Evolutionary conservation across 2,888 invertebrate genomes (phyloP), one percentile per base, ranked within the genome.

Genomic region (Drosophila nr. medialis): DNA sequence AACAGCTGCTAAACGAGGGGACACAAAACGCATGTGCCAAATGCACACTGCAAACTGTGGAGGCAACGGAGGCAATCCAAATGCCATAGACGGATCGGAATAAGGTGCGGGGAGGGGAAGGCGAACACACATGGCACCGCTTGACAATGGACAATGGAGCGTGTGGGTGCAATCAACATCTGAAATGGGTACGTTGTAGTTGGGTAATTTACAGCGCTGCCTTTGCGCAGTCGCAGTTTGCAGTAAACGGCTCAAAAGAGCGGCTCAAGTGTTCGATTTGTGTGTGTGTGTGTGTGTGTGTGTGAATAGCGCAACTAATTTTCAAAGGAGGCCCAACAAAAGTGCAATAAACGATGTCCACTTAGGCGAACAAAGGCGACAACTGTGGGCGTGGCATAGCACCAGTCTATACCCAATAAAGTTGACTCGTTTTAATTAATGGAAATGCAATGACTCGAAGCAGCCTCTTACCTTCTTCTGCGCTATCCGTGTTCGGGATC

Each of bases 271-370:
- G 50, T 48, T 38, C 36, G 29, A 58, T 48, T 49, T 59, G 36
- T 50, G 40, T 50, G 54, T 62, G 30, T 21, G 29, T 42, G 42
- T 24, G 24, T 59, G 30, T 45, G 50, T 50, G 29, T 59, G 13
- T 58, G 70, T 89, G 89, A 90, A 90, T 90, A 90, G 91, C 81
- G 79, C 84, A 84, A 77, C 91, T 90, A 90, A 90, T 90, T 90
- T 90, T 90, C 83, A 90, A 90, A 88, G 89, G 75, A 79, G 75
- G 72, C 64, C 72, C 75, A 83, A 79, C 79, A 83, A 81, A 78
- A 82, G 83, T 88, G 84, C 87, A 75, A 85, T 83, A 82, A 90
- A 90, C 84, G 89, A 79, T 88, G 89, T 80, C 90, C 90, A 89
- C 90, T 89, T 89, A 90, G 80, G 40, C 61, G 72, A 59, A 86